Evolutionary conservation across 1,140 invertebrate genomes (phyloP), one percentile per base, ranked within the genome.

Genomic region (Drosophila murphyi): DNA sequence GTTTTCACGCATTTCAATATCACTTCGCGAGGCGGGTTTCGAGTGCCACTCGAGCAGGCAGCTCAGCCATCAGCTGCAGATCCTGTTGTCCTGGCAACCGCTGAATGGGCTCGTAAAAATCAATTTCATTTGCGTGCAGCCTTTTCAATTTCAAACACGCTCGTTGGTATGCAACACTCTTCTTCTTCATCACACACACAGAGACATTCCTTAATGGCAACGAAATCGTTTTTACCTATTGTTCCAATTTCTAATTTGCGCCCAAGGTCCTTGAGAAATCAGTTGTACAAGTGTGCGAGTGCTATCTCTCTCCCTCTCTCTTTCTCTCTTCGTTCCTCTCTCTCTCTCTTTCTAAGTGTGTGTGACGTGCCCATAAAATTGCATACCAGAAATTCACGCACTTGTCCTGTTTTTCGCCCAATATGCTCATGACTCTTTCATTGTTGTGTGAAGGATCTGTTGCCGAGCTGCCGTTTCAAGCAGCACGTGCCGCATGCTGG

Each of bases 221-320:
- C 70, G 67, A 78, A 43, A 60, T 60, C 45, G 43, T n/a, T 70
- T n/a, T 70, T 76, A 87, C 83, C 85, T 89, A 88, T 88, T 88
- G 83, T 88, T 88, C 83, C 85, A 83, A 80, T 88, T 88, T 89
- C 80, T 88, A 88, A 87, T 88, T 87, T 88, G 39, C 60, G 57
- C 76, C 55, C 82, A 88, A 76, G 69, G 82, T 87, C 83, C 83
- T 79, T 82, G 68, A 88, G 76, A 77, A 88, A 73, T 74, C 76
- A 62, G 70, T 74, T 71, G 74, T 74, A 47, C 71, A 41, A 71
- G 51, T 37, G 37, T 37, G 29, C n/a, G 32, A 54, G 10, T 12
- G 10, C 10, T 34, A 20, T 20, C 20, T 34, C 34, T 34, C 3
- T 4, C 39, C n/a, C 39, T 43, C 10, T 20, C 20, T 34, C 34